Base-by-base conservation (phyloP, 2,113 vertebrate species). In the Brachionichthys hirsutus region DNA sequence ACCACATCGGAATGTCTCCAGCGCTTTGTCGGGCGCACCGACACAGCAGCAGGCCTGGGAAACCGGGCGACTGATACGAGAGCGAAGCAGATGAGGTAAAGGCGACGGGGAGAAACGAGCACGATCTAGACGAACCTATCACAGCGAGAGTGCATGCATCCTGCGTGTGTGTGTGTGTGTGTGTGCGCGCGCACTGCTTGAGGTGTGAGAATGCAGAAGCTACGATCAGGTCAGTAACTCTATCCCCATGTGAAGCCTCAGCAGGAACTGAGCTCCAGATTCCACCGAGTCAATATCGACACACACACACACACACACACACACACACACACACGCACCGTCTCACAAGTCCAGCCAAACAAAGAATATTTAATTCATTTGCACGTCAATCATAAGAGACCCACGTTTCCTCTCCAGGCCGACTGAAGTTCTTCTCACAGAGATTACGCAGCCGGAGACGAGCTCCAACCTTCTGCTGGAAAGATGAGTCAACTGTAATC, bases 191-290 rank as follows among this genome's bases (percentile, higher is more conserved):
- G 47, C 12, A 24, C 36, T 20, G 22, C 48, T 4, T 5, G 54
- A 75, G 53, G 79, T 67, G 70, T 76, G 80, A 79, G 75, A 79
- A 72, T 46, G 55, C 38, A 55, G 54, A 34, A 50, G 69, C 51
- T 61, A 47, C 54, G 35, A 78, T 72, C 75, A 44, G 67, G 56
- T 53, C 17, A 14, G 87, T 85, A 88, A 89, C 77, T 18, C 2
- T 73, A 89, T 67, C 84, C 41, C 62, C 85, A 86, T 88, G 87
- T 85, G 87, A 88, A 87, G 75, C 11, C 59, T 63, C 67, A 63
- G 63, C 55, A 75, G 79, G 77, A 84, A 73, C 81, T 54, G 68
- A 73, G 58, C 67, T 54, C 55, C 34, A 54, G 70, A 82, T 70
- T 62, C 76, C 58, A 67, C 67, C 9, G 77, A 86, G 77, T 83